These are phyloP conservation scores for Centropus bengalensis DNA, from an alignment of 2,113 vertebrate species.

Conservation along the genomic window DNA sequence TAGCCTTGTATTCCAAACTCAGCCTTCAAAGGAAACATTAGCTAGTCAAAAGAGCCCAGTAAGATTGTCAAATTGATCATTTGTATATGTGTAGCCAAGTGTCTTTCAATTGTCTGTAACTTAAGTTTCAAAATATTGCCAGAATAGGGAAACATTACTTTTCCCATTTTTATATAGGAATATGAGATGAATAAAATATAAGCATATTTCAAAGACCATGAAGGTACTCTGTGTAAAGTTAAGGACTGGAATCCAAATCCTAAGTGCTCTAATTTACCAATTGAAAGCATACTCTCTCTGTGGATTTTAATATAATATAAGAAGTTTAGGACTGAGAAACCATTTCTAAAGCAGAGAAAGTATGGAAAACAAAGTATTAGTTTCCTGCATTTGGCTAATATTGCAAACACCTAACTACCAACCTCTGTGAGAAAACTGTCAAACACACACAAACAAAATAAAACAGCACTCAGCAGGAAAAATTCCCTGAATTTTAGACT, in stretches of 20 bases:
- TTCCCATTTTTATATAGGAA: not conserved
- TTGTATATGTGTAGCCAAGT: not conserved
- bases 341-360: not conserved
- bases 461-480: not conserved
- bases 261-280: not conserved
- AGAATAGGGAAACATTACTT: not conserved
- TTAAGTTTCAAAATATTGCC: conserved; percentile 28
- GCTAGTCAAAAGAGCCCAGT: not conserved
- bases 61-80: conserved; percentile 8
- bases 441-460: not conserved
- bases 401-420: not conserved
- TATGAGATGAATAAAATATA: not conserved
- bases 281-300: not conserved
- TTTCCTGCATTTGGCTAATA: not conserved
- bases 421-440: not conserved
- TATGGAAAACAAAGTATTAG: not conserved
- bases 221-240: not conserved
- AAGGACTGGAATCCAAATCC: not conserved
- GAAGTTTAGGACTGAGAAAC: not conserved
- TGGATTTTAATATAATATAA: not conserved
- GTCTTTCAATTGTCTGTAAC: conserved; percentile 1
- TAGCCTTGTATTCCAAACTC: not conserved
- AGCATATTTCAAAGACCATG: not conserved
- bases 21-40: conserved; percentile 54
- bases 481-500: not conserved